phyloP scores from a whole-genome alignment of 2,888 invertebrate genomes.

The Fragum sueziense region DNA sequence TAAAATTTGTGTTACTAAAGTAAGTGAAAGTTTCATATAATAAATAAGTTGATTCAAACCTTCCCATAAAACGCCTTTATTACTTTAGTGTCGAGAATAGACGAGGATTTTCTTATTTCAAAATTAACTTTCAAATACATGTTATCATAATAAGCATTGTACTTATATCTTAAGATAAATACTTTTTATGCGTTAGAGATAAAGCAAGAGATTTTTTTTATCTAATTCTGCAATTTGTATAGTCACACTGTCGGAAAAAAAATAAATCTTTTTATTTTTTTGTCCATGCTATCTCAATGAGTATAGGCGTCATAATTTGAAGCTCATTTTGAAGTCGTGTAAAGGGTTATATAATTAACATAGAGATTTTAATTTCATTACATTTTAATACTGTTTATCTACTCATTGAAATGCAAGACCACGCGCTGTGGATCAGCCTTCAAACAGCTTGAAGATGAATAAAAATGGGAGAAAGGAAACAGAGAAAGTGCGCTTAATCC shows the following conservation, averaged over 20 bases:
- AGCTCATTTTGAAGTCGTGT: not conserved
- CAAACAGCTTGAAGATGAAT: not conserved
- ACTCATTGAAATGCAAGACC: conserved; percentile 2
- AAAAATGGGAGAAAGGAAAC: not conserved
- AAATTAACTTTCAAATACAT: no score
- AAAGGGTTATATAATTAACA: not conserved
- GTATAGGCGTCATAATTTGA: not conserved
- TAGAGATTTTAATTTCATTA: not conserved
- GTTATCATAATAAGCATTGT: no score
- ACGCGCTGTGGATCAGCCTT: not conserved
- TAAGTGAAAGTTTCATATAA: no score
- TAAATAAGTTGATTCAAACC: no score
- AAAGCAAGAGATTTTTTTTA: no score
- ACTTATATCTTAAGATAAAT: no score
- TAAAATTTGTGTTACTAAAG: not conserved
- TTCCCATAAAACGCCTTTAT: no score
- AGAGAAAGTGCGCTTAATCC: not conserved
- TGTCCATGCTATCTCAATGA: not conserved
- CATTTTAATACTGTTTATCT: not conserved
- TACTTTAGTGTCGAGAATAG: no score
- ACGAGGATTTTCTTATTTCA: no score
- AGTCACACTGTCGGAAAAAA: not conserved
- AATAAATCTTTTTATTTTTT: not conserved
- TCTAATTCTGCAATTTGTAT: no score
- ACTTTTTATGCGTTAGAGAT: no score